phyloP scores from a whole-genome alignment of 1,140 invertebrate species.

The Brachionus koreanus region DNA sequence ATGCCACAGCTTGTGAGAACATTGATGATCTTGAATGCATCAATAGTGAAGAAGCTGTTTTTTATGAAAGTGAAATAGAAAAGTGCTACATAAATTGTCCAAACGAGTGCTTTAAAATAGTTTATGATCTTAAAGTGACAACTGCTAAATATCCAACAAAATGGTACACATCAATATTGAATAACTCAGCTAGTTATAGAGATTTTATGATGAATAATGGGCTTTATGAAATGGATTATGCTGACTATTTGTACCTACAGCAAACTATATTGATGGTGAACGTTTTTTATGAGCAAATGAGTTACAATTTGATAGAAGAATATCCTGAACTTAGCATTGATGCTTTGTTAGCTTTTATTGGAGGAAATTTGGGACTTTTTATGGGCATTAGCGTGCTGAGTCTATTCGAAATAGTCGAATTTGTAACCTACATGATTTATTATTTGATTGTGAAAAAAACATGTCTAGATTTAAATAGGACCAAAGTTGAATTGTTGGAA shows the following conservation, averaged over 20 bases:
- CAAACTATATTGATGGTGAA: not conserved
- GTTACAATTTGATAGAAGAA: not conserved
- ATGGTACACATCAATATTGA: not conserved
- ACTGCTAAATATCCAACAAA: not conserved
- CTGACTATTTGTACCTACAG: not conserved
- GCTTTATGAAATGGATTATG: not conserved
- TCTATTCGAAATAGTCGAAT: not conserved
- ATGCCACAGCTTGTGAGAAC: not conserved
- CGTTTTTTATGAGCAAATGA: not conserved
- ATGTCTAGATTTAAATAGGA: not conserved
- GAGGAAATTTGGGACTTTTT: not conserved
- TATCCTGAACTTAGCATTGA: not conserved
- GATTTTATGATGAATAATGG: too few relatives aligned
- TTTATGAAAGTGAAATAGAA: not conserved
- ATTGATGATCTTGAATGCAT: not conserved
- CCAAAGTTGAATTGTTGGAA: not conserved
- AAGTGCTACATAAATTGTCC: not conserved
- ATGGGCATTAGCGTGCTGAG: not conserved
- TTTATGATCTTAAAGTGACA: not conserved
- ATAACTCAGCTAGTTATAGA: not conserved
- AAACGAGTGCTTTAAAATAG: not conserved
- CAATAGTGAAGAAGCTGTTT: not conserved
- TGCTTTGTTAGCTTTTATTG: not conserved
- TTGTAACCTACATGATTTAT: not conserved
- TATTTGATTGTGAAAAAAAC: not conserved